Conservation (phyloP, 2,888 invertebrate species). For the Orthosia gracilis region DNA sequence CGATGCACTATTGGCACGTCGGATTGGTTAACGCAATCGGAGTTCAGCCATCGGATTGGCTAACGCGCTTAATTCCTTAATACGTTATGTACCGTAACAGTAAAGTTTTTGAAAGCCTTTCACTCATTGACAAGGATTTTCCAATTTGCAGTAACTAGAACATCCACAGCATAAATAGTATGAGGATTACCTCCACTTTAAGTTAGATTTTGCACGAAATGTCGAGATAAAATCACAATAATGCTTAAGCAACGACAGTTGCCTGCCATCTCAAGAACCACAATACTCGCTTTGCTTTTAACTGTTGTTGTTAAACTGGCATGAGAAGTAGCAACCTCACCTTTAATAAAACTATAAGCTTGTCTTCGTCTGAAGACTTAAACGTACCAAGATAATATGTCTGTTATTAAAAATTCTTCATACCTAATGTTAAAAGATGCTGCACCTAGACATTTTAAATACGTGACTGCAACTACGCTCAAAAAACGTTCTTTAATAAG, state of each 20-base stretch:
- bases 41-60: slow-evolving; percentile 47
- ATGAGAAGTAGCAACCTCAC: slow-evolving; percentile 22
- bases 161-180: slow-evolving; percentile 1
- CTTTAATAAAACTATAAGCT: slow-evolving; percentile 37
- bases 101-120: slow-evolving; percentile 24
- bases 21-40: slow-evolving; percentile 53
- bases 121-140: slow-evolving; percentile 14
- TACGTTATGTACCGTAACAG: slow-evolving; percentile 24
- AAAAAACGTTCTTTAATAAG: background rate
- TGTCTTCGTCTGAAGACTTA: slow-evolving; percentile 14
- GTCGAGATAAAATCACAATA: slow-evolving; percentile 48
- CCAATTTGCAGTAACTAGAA: background rate
- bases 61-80: slow-evolving; percentile 45
- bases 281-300: slow-evolving; percentile 35
- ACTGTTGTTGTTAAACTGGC: slow-evolving; percentile 27
- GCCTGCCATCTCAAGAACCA: slow-evolving; percentile 25
- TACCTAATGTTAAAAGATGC: slow-evolving; percentile 5
- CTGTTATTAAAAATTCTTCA: slow-evolving; percentile 20
- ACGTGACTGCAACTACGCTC: background rate
- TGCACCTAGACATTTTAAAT: background rate
- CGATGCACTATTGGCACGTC: slow-evolving; percentile 38
- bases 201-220: slow-evolving; percentile 38
- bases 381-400: background rate
- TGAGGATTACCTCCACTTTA: slow-evolving; percentile 3
- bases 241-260: slow-evolving; percentile 40